Evolutionary conservation across 2,113 vertebrate species (phyloP).

Genomic region (Peromyscus polionotus): DNA sequence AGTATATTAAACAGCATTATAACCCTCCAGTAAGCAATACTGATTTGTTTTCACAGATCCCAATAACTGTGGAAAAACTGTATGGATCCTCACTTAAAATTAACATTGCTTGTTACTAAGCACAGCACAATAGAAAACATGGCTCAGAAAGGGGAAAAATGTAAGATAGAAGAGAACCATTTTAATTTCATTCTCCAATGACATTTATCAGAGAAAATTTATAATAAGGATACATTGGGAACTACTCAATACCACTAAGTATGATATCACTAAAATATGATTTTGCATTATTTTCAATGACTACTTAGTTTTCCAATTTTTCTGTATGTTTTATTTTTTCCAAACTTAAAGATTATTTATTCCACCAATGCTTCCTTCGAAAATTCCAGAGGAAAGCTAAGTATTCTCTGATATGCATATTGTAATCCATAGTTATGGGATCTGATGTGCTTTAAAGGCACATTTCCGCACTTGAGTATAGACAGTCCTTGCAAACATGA

Average conservation of each 20-base stretch:
- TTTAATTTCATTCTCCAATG: constrained; percentile 5
- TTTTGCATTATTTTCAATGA: constrained; percentile 55
- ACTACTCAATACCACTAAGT: constrained; percentile 36
- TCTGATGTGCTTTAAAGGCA: constrained; percentile 46
- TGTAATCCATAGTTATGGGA: background rate
- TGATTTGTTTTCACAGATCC: constrained; percentile 69
- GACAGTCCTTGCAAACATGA: background rate
- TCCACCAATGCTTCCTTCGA: background rate
- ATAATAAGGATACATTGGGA: background rate
- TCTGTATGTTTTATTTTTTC: constrained; percentile 21
- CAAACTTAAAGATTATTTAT: constrained; percentile 41
- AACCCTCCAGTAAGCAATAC: constrained; percentile 79
- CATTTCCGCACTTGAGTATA: background rate
- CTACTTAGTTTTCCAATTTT: constrained; percentile 47
- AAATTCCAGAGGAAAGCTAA: constrained; percentile 33
- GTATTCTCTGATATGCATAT: constrained; percentile 20
- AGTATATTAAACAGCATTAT: constrained; percentile 77
- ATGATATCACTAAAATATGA: constrained; percentile 35
- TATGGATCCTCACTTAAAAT: constrained; percentile 61
- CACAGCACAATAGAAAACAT: constrained; percentile 58
- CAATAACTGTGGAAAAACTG: constrained; percentile 74
- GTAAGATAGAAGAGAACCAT: constrained; percentile 32
- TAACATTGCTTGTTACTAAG: constrained; percentile 68
- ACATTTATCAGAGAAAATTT: background rate
- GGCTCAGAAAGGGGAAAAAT: constrained; percentile 30